Conservation (phyloP, 2,797 vertebrate genomes). For the Enteromius fasciolatus region DNA sequence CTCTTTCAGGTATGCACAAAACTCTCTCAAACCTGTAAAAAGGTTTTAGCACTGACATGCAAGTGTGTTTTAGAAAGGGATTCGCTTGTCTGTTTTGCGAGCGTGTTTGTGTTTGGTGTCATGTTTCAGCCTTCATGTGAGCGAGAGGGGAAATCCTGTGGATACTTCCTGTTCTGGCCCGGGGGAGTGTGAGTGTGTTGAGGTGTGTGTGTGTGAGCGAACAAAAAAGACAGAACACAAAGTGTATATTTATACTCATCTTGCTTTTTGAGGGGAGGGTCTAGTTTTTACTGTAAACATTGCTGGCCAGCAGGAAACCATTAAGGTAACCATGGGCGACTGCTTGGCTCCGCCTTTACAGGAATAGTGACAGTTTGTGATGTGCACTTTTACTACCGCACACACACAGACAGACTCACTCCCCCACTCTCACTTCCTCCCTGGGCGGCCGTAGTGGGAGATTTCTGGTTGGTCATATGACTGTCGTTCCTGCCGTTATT, state of each 20-base stretch:
- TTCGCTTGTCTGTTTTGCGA: conserved; percentile 16
- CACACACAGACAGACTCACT: conserved; percentile 23
- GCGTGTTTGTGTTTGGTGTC: conserved; percentile 60
- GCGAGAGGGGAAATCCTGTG: conserved; percentile 66
- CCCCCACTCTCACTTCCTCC: conserved; percentile 52
- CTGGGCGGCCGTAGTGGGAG: conserved; percentile 33
- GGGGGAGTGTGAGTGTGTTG: conserved; percentile 58
- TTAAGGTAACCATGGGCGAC: conserved; percentile 51
- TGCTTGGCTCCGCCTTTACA: conserved; percentile 41
- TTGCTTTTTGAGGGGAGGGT: conserved; percentile 52
- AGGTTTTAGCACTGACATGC: not conserved
- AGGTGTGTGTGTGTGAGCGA: conserved; percentile 16
- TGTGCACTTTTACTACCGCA: conserved; percentile 41
- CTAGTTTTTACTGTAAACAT: conserved; percentile 54
- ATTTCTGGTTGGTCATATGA: conserved; percentile 42
- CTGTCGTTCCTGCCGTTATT: not conserved
- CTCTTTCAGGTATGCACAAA: conserved; percentile 87
- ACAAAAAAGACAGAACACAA: conserved; percentile 10
- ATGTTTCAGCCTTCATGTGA: conserved; percentile 61
- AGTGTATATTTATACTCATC: conserved; percentile 39
- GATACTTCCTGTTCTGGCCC: conserved; percentile 68
- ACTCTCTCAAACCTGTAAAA: conserved; percentile 7
- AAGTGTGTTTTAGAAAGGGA: not conserved
- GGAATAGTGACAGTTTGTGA: conserved; percentile 50
- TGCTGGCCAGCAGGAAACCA: conserved; percentile 59